Evolutionary conservation across 2,113 vertebrate genomes (phyloP), one percentile per base, ranked within the genome.

Genomic region (Grammomys surdaster): DNA sequence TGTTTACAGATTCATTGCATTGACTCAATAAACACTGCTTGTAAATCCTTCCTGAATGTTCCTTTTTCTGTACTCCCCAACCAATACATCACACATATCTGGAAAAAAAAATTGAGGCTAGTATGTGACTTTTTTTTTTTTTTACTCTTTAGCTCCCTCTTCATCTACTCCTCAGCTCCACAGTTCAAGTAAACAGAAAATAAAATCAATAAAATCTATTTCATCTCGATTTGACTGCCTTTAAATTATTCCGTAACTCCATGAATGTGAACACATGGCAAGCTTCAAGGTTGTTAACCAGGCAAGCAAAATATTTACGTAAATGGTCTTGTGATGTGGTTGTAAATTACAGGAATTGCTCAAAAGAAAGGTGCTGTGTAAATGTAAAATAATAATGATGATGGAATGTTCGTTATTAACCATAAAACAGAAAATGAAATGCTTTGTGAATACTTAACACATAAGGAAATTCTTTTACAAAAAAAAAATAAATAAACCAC

Each of bases 401-500:
- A 96, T 94, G 60, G 69, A 95, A 87, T 91, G 89, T 60, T 87
- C 73, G 80, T 96, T 95, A 95, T 96, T 94, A 98, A 88, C 87
- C 43, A 92, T 70, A 95, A 85, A 95, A 93, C 94, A 84, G 82
- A 97, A 96, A 97, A 96, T 88, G 70, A 97, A 96, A 86, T 95
- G 75, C 63, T 94, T 95, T 95, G 31, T 93, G 84, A 88, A 54
- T 89, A 90, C 77, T 96, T 97, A 97, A 58, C 81, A 90, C 89
- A 93, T 95, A 90, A 97, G 94, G 70, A 96, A 97, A 96, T 94
- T 96, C 58, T 95, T 96, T 92, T 93, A 91, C 80, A 40, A 88
- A 91, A 84, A 95, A 97, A 70, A 95, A 96, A 94, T 46, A 96
- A 97, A 97, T 97, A 98, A 46, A 80, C 72, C 97, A 70, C 92